Evolutionary conservation across 1,140 invertebrate species (phyloP).

Genomic region (Pantala flavescens): DNA sequence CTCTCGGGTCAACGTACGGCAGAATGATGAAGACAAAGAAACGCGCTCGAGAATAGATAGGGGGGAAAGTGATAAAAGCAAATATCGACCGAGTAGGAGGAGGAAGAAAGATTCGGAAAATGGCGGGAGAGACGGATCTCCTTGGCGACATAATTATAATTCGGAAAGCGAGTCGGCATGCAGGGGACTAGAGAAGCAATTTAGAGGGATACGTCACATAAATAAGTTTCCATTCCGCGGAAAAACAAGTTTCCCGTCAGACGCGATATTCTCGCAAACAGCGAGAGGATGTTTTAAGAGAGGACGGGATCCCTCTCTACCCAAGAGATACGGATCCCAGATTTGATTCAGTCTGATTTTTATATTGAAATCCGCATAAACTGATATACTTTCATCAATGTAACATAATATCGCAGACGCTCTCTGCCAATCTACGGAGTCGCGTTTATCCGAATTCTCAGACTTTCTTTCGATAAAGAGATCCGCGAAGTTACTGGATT

Average conservation of each 20-base stretch:
- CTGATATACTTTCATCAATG: too few species aligned
- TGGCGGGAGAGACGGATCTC: neutral
- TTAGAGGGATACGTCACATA: neutral
- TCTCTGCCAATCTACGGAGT: too few species aligned
- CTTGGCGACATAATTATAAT: neutral
- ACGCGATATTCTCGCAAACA: neutral
- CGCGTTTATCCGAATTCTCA: too few species aligned
- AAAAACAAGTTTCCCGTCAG: slow-evolving; percentile 9
- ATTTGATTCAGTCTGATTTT: too few species aligned
- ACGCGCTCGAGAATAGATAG: neutral
- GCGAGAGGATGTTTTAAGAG: neutral
- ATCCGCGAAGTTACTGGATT: too few species aligned
- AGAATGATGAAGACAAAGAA: too few species aligned
- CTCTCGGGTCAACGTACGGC: too few species aligned
- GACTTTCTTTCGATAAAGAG: too few species aligned
- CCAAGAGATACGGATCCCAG: too few species aligned
- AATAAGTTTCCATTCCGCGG: neutral
- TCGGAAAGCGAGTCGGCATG: neutral
- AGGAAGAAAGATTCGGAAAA: neutral
- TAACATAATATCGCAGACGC: too few species aligned
- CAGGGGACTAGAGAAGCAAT: neutral
- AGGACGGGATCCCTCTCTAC: neutral
- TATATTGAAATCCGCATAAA: too few species aligned
- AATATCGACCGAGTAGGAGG: neutral
- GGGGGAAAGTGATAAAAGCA: neutral